These are phyloP conservation scores for Arvicanthis niloticus DNA, from an alignment of 2,113 vertebrate genomes.

Conservation along the genomic window DNA sequence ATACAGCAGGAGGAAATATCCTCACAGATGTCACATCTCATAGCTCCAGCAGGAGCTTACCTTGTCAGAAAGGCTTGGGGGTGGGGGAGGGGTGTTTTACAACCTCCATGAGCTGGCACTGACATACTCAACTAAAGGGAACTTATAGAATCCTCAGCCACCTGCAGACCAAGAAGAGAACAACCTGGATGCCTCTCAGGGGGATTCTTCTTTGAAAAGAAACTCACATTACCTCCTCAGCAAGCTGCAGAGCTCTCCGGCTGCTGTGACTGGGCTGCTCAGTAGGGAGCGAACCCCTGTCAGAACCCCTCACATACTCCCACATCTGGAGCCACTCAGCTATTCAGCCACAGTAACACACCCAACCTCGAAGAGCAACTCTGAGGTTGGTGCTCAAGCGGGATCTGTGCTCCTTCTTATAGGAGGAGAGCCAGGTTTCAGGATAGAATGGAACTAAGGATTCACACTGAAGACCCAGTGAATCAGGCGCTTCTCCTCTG, in stretches of 20 bases:
- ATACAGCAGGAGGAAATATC: background rate
- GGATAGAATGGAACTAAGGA: background rate
- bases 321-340: background rate
- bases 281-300: background rate
- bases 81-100: background rate
- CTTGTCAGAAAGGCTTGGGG: background rate
- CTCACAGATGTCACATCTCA: too few species aligned
- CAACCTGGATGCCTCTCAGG: background rate
- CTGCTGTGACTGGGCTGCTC: background rate
- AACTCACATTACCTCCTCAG: background rate
- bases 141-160: background rate
- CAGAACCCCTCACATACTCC: background rate
- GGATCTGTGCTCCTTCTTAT: background rate
- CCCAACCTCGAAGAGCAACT: background rate
- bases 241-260: background rate
- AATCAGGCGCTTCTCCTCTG: background rate
- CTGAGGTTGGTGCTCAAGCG: background rate
- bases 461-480: background rate
- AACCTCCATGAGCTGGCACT: background rate
- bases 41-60: background rate
- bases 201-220: background rate
- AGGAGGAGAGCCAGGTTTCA: background rate
- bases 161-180: background rate
- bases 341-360: too few species aligned
- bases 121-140: background rate